Conservation (phyloP, 2,888 invertebrate genomes). For the Brassicogethes aeneus region DNA sequence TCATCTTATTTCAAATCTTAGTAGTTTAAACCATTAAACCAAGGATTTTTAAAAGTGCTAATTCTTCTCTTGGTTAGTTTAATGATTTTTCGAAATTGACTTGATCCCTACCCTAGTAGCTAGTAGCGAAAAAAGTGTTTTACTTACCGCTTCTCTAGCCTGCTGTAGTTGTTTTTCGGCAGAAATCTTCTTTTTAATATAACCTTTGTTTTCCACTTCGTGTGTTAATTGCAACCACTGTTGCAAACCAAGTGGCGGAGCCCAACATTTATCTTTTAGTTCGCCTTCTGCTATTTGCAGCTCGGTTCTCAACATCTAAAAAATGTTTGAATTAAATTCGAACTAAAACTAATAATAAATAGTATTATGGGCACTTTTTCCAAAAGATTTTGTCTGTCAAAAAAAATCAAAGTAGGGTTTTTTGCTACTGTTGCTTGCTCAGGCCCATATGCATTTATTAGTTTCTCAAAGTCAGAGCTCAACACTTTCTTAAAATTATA, state of each 20-base stretch:
- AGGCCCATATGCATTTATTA: no score
- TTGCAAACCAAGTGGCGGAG: slow-evolving; percentile 81
- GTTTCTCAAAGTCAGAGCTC: no score
- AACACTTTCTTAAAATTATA: no score
- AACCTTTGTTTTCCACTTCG: slow-evolving; percentile 86
- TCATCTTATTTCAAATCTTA: no score
- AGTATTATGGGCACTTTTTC: slow-evolving; percentile 8
- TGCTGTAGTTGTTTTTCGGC: slow-evolving; percentile 79
- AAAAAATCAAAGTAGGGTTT: slow-evolving; percentile 1
- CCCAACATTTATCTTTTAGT: slow-evolving; percentile 82
- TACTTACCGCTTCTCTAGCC: slow-evolving; percentile 79
- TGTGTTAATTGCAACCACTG: slow-evolving; percentile 94
- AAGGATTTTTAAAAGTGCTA: no score
- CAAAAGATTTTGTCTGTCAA: slow-evolving; percentile 3
- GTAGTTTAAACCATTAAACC: no score
- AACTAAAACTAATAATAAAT: slow-evolving; percentile 4
- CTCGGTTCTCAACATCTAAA: slow-evolving; percentile 68
- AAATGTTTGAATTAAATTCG: background rate
- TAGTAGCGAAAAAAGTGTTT: no score
- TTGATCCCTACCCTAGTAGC: no score
- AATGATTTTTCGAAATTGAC: no score
- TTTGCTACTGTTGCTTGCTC: no score
- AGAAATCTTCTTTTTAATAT: slow-evolving; percentile 71
- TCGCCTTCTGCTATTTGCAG: slow-evolving; percentile 83
- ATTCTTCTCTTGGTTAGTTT: no score